phyloP scores from a whole-genome alignment of 2,797 vertebrate species.

The Takifugu rubripes region DNA sequence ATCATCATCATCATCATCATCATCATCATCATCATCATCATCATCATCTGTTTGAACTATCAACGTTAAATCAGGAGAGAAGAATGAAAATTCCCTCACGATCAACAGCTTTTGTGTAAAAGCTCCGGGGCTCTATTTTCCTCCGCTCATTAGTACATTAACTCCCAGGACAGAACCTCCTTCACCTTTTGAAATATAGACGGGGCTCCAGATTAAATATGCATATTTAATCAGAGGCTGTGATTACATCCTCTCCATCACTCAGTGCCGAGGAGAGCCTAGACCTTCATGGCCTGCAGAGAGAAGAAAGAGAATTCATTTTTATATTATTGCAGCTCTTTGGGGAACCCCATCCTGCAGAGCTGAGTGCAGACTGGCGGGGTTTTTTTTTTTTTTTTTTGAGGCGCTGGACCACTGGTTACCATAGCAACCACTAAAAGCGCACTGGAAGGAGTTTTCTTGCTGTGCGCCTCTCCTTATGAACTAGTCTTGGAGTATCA shows the following conservation, averaged over 20 bases:
- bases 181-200: conserved; percentile 55
- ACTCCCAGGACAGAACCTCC: conserved; percentile 50
- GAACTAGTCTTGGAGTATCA: conserved; percentile 39
- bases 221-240: conserved; percentile 62
- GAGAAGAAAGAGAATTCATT: conserved; percentile 71
- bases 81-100: conserved; percentile 2
- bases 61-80: background rate
- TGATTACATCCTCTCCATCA: conserved; percentile 56
- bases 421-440: conserved; percentile 57
- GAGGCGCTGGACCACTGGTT: conserved; percentile 44
- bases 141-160: conserved; percentile 44
- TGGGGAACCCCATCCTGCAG: conserved; percentile 49
- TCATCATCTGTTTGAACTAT: too few species aligned
- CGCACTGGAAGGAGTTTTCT: conserved; percentile 36
- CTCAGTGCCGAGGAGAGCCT: conserved; percentile 19
- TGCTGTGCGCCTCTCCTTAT: conserved; percentile 34
- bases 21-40: too few species aligned
- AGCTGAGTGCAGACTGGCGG: conserved; percentile 38
- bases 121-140: background rate
- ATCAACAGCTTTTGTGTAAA: too few species aligned
- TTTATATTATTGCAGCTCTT: conserved; percentile 62
- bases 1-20: too few species aligned
- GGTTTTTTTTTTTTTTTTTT: conserved; percentile 6
- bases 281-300: conserved; percentile 48
- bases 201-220: conserved; percentile 53